Conservation (phyloP, 2,888 invertebrate species). For the Abscondita cerata region DNA sequence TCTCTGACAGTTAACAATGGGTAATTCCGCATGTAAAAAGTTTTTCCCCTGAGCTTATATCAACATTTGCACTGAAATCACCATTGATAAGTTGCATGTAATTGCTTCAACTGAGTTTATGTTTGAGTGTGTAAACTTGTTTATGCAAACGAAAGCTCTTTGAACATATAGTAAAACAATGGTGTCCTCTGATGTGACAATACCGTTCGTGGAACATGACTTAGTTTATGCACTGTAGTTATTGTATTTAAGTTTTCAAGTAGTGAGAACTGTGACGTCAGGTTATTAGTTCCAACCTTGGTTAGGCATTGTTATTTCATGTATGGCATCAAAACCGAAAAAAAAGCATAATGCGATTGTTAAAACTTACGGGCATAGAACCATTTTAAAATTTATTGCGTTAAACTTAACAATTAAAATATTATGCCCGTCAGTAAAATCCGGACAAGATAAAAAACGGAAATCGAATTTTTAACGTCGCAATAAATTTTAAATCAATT, state of each 20-base stretch:
- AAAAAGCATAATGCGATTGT: conserved; percentile 1
- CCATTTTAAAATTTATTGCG: no score
- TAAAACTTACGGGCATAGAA: neutral
- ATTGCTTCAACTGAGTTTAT: neutral
- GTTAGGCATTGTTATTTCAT: conserved; percentile 16
- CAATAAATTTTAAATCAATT: no score
- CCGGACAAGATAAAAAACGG: no score
- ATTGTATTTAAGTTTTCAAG: conserved; percentile 24
- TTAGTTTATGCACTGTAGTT: conserved; percentile 22
- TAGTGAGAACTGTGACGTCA: conserved; percentile 29
- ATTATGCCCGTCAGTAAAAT: no score
- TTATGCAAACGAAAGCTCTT: conserved; percentile 19
- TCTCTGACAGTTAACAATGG: no score
- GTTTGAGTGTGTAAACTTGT: conserved; percentile 18
- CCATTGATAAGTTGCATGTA: no score
- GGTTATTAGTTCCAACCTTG: conserved; percentile 24
- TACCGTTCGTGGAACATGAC: conserved; percentile 30
- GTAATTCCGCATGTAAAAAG: no score
- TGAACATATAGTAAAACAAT: conserved; percentile 25
- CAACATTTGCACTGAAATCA: neutral
- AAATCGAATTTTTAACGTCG: no score
- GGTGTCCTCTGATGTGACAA: conserved; percentile 24
- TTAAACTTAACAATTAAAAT: no score
- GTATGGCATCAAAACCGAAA: conserved; percentile 16
- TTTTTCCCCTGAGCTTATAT: neutral